Evolutionary conservation across 1,140 invertebrate species (phyloP).

Genomic region (Listronotus oregonensis): DNA sequence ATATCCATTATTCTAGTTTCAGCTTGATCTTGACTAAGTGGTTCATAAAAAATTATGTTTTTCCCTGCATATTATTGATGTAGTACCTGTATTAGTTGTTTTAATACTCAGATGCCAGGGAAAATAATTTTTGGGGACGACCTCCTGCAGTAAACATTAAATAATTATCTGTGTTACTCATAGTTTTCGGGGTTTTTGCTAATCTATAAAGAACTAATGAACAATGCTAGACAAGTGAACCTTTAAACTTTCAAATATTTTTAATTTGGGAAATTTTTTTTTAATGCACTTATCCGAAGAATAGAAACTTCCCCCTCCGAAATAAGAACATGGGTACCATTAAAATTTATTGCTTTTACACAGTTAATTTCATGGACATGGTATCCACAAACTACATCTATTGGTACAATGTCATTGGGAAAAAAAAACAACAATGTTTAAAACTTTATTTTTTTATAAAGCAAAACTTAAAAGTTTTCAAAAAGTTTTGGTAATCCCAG

Average conservation of each 20-base stretch:
- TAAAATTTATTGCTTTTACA: conserved; percentile 53
- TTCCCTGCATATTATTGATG: conserved; percentile 35
- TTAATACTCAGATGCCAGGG: conserved; percentile 61
- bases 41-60: conserved; percentile 45
- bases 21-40: conserved; percentile 28
- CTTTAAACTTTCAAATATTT: conserved; percentile 53
- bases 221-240: conserved; percentile 73
- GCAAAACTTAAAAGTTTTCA: conserved; percentile 59
- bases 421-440: conserved; percentile 57
- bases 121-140: conserved; percentile 75
- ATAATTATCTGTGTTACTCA: conserved; percentile 44
- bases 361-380: conserved; percentile 68
- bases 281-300: conserved; percentile 58
- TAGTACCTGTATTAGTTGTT: conserved; percentile 2
- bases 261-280: conserved; percentile 54
- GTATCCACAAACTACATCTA: conserved; percentile 60
- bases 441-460: conserved; percentile 68
- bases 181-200: conserved; percentile 20
- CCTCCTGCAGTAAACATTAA: conserved; percentile 75
- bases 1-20: conserved; percentile 51
- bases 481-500: conserved; percentile 66
- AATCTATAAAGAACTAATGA: conserved; percentile 52
- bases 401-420: conserved; percentile 52
- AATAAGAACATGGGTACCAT: conserved; percentile 55
- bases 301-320: conserved; percentile 74